phyloP scores from a whole-genome alignment of 1,140 invertebrate species.

The Probaryconus sp. region DNA sequence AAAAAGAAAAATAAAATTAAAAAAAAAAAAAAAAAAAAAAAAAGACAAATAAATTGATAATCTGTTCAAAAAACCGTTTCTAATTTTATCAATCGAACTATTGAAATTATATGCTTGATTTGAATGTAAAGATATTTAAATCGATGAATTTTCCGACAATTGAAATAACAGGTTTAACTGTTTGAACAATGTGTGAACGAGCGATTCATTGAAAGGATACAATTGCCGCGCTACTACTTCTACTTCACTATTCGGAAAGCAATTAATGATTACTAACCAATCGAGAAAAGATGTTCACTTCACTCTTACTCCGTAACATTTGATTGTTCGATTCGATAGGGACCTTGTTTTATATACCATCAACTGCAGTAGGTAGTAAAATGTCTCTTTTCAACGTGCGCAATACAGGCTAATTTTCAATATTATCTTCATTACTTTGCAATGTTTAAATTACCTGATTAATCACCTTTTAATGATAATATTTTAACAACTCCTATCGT shows the following conservation, averaged over 20 bases:
- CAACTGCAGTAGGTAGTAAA: slow-evolving; percentile 45
- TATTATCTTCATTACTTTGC: slow-evolving; percentile 35
- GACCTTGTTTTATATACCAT: slow-evolving; percentile 58
- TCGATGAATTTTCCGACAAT: no score
- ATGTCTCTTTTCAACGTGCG: slow-evolving; percentile 30
- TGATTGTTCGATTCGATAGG: slow-evolving; percentile 57
- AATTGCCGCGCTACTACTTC: no score
- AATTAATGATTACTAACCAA: slow-evolving; percentile 39
- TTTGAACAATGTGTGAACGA: neutral
- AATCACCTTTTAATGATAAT: slow-evolving; percentile 28
- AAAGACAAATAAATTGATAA: no score
- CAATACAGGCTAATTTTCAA: slow-evolving; percentile 24
- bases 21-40: no score
- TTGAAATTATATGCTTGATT: slow-evolving; percentile 5
- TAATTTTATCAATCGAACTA: no score
- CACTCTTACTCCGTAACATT: slow-evolving; percentile 45
- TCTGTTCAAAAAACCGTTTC: no score
- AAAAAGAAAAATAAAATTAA: no score
- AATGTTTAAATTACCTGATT: slow-evolving; percentile 28
- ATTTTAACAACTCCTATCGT: slow-evolving; percentile 8
- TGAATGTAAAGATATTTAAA: no score
- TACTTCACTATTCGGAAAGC: slow-evolving; percentile 14
- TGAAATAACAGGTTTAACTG: slow-evolving; percentile 23
- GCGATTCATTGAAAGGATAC: slow-evolving; percentile 5
- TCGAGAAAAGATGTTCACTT: slow-evolving; percentile 49